Percentiles rank a stretch among this genome's conserved stretches.
Evolutionary conservation across 2,113 vertebrate species (phyloP).

Genomic region (Ptyas mucosa): DNA sequence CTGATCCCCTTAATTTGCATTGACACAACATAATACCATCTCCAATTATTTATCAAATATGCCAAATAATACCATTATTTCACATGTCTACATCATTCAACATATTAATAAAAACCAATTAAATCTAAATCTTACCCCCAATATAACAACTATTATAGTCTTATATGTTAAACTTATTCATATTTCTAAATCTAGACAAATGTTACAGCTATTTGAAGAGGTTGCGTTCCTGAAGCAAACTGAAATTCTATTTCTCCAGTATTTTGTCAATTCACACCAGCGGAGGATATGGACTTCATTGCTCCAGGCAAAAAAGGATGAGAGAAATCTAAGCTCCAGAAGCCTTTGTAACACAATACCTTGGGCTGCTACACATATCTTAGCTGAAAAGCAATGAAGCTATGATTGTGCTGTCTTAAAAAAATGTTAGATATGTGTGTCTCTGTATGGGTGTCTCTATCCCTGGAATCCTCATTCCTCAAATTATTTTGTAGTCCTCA

Average conservation of each 20-base stretch:
- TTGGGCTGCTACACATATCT: background rate
- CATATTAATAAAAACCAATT: no score
- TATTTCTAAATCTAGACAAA: background rate
- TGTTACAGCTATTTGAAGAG: background rate
- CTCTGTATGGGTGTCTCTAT: background rate
- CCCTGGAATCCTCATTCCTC: background rate
- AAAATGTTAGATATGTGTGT: background rate
- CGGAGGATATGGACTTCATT: background rate
- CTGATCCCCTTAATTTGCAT: no score
- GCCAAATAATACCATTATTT: no score
- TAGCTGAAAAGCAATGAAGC: conserved; percentile 9
- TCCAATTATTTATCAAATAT: no score
- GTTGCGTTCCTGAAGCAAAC: background rate
- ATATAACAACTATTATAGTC: no score
- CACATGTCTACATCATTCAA: no score
- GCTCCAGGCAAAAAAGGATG: conserved; percentile 5
- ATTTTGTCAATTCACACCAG: background rate
- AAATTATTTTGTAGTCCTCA: background rate
- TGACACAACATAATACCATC: no score
- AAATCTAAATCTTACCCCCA: no score
- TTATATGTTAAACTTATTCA: no score
- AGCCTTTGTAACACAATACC: conserved; percentile 9
- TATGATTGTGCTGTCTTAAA: conserved; percentile 1
- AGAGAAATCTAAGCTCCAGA: background rate
- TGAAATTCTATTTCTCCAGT: background rate